Conservation (phyloP, 2,797 vertebrate genomes). For the Manis javanica region DNA sequence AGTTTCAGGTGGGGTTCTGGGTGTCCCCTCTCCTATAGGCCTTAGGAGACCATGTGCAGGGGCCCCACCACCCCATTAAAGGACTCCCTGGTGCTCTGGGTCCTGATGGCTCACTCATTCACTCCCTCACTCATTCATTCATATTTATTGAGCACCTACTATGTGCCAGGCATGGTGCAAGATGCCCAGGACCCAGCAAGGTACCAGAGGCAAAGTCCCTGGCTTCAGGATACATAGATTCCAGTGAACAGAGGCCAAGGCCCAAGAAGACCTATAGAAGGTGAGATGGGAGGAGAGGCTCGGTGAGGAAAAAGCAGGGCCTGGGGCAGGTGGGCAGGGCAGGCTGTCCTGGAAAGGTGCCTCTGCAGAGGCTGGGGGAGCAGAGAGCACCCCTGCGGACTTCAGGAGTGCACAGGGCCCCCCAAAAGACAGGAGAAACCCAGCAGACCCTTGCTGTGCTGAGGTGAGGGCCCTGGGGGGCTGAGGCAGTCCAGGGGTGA, state of each 20-base stretch:
- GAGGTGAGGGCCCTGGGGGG: accelerated
- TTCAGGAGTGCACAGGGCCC: not conserved
- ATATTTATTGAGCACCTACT: not conserved
- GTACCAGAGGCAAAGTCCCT: not conserved
- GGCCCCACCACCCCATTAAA: accelerated
- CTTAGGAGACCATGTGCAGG: not conserved
- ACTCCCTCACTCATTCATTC: not conserved
- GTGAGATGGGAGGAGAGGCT: not conserved
- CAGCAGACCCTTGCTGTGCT: no score
- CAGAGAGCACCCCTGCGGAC: not conserved
- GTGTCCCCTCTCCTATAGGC: not conserved
- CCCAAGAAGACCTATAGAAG: accelerated
- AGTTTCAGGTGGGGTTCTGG: not conserved
- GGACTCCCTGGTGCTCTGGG: not conserved
- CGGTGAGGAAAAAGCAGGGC: accelerated
- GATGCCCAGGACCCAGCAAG: not conserved
- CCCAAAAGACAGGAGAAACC: not conserved
- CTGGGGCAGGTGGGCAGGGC: not conserved
- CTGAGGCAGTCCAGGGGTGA: not conserved
- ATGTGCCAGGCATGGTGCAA: accelerated
- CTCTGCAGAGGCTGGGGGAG: accelerated
- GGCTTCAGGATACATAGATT: not conserved
- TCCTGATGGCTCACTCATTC: not conserved
- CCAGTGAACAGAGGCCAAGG: accelerated
- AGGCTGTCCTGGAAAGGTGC: accelerated